A percentile compares a stretch with the other conserved stretches of the same genome.
Evolutionary conservation across 2,797 vertebrate species (phyloP).

Genomic region (Dallia pectoralis): DNA sequence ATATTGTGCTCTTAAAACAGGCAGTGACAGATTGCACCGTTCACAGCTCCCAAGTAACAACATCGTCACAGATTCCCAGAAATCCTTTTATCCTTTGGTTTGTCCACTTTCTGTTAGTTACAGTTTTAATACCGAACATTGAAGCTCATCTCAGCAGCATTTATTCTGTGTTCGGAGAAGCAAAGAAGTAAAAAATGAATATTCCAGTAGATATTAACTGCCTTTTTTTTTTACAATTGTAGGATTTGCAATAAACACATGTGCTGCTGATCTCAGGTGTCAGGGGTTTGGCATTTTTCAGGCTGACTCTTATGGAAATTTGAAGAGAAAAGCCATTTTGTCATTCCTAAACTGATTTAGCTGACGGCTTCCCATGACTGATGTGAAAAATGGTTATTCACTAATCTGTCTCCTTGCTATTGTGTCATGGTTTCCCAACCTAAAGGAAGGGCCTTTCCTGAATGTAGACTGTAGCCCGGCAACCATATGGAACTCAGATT

Average conservation of each 20-base stretch:
- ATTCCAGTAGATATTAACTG: too few relatives aligned
- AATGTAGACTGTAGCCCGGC: neutral
- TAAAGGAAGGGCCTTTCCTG: constrained; percentile 3
- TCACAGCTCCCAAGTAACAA: neutral
- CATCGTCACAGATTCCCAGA: neutral
- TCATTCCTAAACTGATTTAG: neutral
- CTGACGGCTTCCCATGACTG: neutral
- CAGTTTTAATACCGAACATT: too few relatives aligned
- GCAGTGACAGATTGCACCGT: neutral
- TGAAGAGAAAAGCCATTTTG: neutral
- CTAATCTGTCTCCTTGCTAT: neutral
- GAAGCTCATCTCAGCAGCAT: too few relatives aligned
- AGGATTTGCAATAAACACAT: neutral
- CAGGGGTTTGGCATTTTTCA: neutral
- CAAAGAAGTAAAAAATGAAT: too few relatives aligned
- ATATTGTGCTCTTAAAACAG: constrained; percentile 41
- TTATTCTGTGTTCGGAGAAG: too few relatives aligned
- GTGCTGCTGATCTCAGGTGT: neutral
- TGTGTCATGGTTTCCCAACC: neutral
- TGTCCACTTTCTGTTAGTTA: neutral
- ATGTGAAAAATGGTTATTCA: neutral
- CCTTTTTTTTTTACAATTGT: neutral
- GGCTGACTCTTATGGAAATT: neutral
- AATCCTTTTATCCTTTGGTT: neutral
- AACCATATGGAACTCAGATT: neutral